Base-by-base conservation (phyloP, 2,888 invertebrate genomes). In the Agriopis aurantiaria region DNA sequence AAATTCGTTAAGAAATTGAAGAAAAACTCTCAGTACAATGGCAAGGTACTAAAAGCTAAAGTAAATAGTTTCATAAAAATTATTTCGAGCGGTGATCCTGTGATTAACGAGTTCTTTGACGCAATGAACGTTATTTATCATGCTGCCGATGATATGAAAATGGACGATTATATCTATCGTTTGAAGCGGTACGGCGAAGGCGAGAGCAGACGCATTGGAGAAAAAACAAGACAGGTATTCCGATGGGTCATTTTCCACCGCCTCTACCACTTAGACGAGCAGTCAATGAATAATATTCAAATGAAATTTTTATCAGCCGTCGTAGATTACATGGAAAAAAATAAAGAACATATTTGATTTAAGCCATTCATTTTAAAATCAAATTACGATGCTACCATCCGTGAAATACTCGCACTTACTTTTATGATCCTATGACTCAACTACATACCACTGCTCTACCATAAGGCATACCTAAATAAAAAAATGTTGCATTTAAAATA, bases 141-240 rank as follows among this genome's bases (percentile, higher is more conserved):
- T 9, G 46, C 73, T 2, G 59, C 69, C 5, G 78, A 85, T 43
- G 84, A 85, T 45, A 72, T 75, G 23, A 83, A 82, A 78, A 80
- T 91, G 78, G 88, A 89, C 51, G 81, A 85, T 64, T 92, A 91
- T 71, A 78, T 91, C 70, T 87, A 86, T 71, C 52, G 77, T 11
- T 75, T 91, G 8, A 88, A 82, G 65, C 78, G 68, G 65, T 91
- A 81, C 52, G 90, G 87, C 1, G 77, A 75, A 57, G 76, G 79
- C 2, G 10, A 53, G 46, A 77, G 46, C 41, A 71, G 53, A 8
- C 81, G 80, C 49, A 87, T 91, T 49, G 80, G 80, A 14, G 67
- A 76, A 5, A 71, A 75, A 62, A 91, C 91, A 10, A 80, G 82
- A 64, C 67, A 74, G 17, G 67, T 89, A 61, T 85, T 91, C 59